phyloP scores from a whole-genome alignment of 2,888 invertebrate species.

The Dusona sp. region DNA sequence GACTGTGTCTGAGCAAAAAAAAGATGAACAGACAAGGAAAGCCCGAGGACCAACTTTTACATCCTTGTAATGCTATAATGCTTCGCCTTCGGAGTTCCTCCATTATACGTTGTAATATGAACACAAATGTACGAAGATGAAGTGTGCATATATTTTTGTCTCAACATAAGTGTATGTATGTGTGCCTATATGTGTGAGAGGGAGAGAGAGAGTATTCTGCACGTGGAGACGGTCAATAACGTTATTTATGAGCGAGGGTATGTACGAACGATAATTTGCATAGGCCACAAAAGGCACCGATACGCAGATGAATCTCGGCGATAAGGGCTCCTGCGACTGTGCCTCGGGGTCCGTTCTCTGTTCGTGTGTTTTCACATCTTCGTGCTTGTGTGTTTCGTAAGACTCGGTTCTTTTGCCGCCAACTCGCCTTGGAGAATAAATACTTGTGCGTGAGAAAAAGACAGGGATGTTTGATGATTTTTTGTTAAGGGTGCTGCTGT shows the following conservation, averaged over 20 bases:
- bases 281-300: conserved; percentile 81
- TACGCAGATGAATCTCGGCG: conserved; percentile 79
- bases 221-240: conserved; percentile 77
- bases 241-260: conserved; percentile 78
- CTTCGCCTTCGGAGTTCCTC: conserved; percentile 56
- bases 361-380: not conserved
- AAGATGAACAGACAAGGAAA: conserved; percentile 48
- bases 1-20: not conserved
- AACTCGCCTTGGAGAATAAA: conserved; percentile 30
- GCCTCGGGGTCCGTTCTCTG: conserved; percentile 55
- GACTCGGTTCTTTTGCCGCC: conserved; percentile 37
- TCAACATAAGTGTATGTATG: conserved; percentile 42
- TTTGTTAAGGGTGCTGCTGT: conserved; percentile 57
- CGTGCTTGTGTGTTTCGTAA: conserved; percentile 37
- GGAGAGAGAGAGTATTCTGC: conserved; percentile 38
- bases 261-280: conserved; percentile 79
- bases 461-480: conserved; percentile 45
- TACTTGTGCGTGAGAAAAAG: conserved; percentile 20
- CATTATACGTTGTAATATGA: conserved; percentile 64
- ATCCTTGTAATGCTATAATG: conserved; percentile 65
- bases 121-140: conserved; percentile 56
- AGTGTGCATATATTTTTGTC: conserved; percentile 24
- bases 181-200: not conserved
- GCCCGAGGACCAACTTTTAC: conserved; percentile 57
- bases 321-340: conserved; percentile 75